Evolutionary conservation across 1,140 invertebrate genomes (phyloP), one percentile per base, ranked within the genome.

Genomic region (Bombus difficillimus): DNA sequence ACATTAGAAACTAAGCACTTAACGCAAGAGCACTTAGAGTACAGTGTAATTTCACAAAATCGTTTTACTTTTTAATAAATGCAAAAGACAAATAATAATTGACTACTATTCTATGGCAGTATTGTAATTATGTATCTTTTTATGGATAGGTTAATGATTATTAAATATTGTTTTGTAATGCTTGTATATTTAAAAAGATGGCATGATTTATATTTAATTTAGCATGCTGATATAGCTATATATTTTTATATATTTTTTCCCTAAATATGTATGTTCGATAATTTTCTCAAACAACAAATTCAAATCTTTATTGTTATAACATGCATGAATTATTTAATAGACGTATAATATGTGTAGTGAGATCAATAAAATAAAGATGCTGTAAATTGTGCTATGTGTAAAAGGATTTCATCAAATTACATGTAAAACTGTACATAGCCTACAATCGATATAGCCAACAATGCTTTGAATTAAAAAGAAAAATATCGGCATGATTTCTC

Each of bases 1-100:
- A 93, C 91, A 91, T 92, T 95, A 93, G 90, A 92, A 93, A 83
- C 92, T 94, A 94, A 94, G 91, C 89, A 92, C 82, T 91, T 92
- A 91, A 92, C 86, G 86, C 69, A 77, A 76, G 80, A 89, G 79
- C 76, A 89, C 81, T 87, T 83, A 88, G 80, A 73, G 59, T 85
- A 66, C 78, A 71, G 71, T 80, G 86, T 90, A 90, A 75, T 87
- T 83, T 74, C 68, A 87, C 82, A 87, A 79, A 90, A 87, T 76
- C 78, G 68, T 75, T 75, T 90, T 89, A 86, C 90, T 92, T 92
- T 92, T 76, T 83, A 92, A 91, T 91, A 91, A 91, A 89, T 86
- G 80, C 74, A 85, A 85, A 89, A 79, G 64, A 91, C 83, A 84
- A 87, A 91, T 88, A 84, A 91, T 77, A 76, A 82, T 87, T 76